Percentiles rank a stretch among this genome's conserved stretches.
phyloP scores from a whole-genome alignment of 1,140 invertebrate genomes.

The Musca vetustissima region DNA sequence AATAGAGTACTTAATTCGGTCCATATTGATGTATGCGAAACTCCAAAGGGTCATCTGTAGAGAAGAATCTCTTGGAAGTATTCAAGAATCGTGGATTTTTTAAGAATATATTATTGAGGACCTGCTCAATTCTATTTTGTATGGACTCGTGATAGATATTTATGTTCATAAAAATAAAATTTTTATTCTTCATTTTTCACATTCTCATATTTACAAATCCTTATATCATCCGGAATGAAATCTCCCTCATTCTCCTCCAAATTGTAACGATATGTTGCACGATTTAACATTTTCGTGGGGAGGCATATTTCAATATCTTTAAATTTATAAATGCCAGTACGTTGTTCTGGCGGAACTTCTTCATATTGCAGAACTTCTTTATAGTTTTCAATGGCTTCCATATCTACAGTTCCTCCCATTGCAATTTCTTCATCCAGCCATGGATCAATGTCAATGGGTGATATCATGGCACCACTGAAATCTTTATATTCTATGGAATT shows the following conservation, averaged over 20 bases:
- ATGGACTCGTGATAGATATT: too few relatives aligned
- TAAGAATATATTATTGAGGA: too few relatives aligned
- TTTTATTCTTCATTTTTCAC: conserved; percentile 1
- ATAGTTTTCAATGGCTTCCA: conserved; percentile 4
- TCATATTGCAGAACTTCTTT: conserved; percentile 1
- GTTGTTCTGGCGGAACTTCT: conserved; percentile 19
- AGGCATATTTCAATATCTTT: conserved; percentile 26
- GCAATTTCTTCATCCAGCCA: conserved; percentile 15
- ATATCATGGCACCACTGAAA: not conserved
- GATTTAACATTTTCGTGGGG: conserved; percentile 21
- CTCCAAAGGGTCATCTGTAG: too few relatives aligned
- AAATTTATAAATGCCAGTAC: conserved; percentile 23
- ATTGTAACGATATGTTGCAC: conserved; percentile 28
- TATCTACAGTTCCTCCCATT: conserved; percentile 20
- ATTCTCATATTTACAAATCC: conserved; percentile 27
- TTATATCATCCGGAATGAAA: conserved; percentile 21
- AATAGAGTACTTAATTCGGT: too few relatives aligned
- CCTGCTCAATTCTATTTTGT: too few relatives aligned
- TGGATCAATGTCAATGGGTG: conserved; percentile 27
- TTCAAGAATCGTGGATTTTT: too few relatives aligned
- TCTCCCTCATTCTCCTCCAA: conserved; percentile 20
- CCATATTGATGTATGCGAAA: too few relatives aligned
- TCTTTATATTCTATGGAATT: not conserved
- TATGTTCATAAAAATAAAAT: not conserved
- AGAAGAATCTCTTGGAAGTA: too few relatives aligned